These are phyloP conservation scores for Sciaenops ocellatus DNA, from an alignment of 2,797 vertebrate species.

Conservation along the genomic window DNA sequence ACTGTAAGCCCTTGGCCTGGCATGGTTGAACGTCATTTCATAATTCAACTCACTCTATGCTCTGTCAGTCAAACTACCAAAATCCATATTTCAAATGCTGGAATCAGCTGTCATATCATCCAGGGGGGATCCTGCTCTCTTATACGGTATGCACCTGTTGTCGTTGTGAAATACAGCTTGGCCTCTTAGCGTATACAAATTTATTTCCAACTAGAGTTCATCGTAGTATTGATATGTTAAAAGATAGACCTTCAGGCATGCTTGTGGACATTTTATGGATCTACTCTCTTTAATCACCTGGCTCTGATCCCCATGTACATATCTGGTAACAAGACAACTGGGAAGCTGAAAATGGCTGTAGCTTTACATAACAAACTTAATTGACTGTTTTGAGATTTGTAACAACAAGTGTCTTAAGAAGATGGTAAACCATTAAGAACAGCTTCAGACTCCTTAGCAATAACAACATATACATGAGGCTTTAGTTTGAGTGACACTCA, in stretches of 20 bases:
- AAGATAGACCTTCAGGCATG: not conserved
- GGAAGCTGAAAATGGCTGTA: conserved; percentile 5
- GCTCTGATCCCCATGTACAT: not conserved
- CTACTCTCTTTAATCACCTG: not conserved
- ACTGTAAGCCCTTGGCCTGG: conserved; percentile 27
- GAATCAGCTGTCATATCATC: conserved; percentile 15
- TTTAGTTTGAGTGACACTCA: not conserved
- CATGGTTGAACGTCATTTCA: conserved; percentile 31
- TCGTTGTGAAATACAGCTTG: conserved; percentile 8
- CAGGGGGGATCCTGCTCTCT: not conserved
- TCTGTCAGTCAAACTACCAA: conserved; percentile 35
- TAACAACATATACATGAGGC: not conserved
- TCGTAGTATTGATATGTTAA: not conserved
- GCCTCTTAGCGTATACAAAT: not conserved
- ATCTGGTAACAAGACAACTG: not conserved
- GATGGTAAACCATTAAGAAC: not conserved
- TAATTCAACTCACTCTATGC: conserved; percentile 29
- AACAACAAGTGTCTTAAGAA: not conserved
- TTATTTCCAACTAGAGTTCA: conserved; percentile 7
- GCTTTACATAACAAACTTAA: not conserved
- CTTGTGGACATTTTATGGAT: not conserved
- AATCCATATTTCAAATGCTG: conserved; percentile 18
- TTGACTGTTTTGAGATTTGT: not conserved
- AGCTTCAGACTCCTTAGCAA: not conserved
- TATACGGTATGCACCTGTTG: not conserved